phyloP scores from a whole-genome alignment of 1,140 invertebrate genomes.

The Drosophila ercepeae region DNA sequence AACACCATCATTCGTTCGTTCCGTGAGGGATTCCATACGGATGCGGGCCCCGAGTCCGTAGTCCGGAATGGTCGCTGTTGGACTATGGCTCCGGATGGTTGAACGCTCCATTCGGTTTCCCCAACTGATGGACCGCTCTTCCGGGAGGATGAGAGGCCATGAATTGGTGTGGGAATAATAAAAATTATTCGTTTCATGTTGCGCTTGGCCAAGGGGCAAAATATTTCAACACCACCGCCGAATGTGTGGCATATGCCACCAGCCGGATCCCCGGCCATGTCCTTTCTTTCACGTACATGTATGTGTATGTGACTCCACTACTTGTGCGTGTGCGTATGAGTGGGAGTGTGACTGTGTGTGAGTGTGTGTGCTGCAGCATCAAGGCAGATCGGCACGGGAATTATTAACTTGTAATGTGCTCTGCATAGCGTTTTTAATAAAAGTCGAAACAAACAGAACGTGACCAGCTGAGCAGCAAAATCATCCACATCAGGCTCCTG shows the following conservation, averaged over 20 bases:
- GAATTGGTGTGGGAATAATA: conserved; percentile 58
- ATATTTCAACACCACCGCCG: conserved; percentile 58
- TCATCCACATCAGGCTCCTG: conserved; percentile 28
- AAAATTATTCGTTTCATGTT: conserved; percentile 81
- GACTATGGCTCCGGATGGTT: conserved; percentile 3
- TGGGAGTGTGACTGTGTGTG: conserved; percentile 3
- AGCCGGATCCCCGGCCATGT: conserved; percentile 14
- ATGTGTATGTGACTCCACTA: not conserved
- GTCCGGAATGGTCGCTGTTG: conserved; percentile 2
- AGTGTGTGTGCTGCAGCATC: conserved; percentile 3
- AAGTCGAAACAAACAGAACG: conserved; percentile 69
- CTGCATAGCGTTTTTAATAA: conserved; percentile 82
- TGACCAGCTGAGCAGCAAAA: conserved; percentile 56
- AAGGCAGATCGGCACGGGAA: conserved; percentile 64
- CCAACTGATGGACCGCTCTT: conserved; percentile 25
- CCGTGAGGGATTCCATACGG: conserved; percentile 37
- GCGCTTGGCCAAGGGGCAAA: conserved; percentile 60
- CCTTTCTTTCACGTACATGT: not conserved
- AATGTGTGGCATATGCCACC: conserved; percentile 72
- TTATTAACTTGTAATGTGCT: conserved; percentile 83
- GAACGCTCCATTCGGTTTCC: conserved; percentile 9
- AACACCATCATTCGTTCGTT: conserved; percentile 70
- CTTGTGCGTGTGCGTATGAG: conserved; percentile 4
- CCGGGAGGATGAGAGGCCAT: conserved; percentile 20
- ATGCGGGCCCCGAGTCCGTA: conserved; percentile 16